Evolutionary conservation across 2,888 invertebrate genomes (phyloP), one percentile per base, ranked within the genome.

Genomic region (Notocelia uddmanniana): DNA sequence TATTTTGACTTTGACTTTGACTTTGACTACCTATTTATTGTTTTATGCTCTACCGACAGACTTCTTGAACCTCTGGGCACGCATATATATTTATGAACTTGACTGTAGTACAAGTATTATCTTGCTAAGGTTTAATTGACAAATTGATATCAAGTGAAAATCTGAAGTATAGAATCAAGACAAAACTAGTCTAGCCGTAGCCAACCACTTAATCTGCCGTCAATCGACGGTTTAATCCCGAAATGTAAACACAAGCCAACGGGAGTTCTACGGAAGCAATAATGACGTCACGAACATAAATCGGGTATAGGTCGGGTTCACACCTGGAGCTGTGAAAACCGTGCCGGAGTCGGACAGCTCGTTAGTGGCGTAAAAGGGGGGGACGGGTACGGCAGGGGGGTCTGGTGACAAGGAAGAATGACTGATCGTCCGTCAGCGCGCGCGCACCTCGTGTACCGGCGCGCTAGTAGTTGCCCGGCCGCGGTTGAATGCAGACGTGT

Each of bases 391-490:
- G 78, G 79, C 82, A 82, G 78, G 80, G 79, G 80, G 79, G 78
- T 77, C 77, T 78, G 75, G 78, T 81, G 80, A 82, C 79, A 78
- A 85, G 87, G 87, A 87, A 87, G 90, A 89, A 90, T 90, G 91
- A 92, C 84, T 87, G 91, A 91, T 92, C 89, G 89, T 80, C 84
- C 85, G 87, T 88, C 88, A 86, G 88, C 92, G 91, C 90, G 82
- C 88, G 92, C 92, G 92, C 92, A 90, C 89, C 89, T 85, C 83
- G 80, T 80, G 77, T 80, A 79, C 79, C 77, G 78, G 79, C 77
- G 75, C 76, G 79, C 81, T 85, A 92, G 91, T 91, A 78, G 86
- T 88, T 86, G 87, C 86, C 85, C 88, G 86, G 85, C 84, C 88
- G 91, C 90, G 91, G 87, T 87, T 88, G 82, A 87, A 85, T 87